Evolutionary conservation across 2,113 vertebrate species (phyloP), one percentile per base, ranked within the genome.

Genomic region (Pseudopipra pipra): DNA sequence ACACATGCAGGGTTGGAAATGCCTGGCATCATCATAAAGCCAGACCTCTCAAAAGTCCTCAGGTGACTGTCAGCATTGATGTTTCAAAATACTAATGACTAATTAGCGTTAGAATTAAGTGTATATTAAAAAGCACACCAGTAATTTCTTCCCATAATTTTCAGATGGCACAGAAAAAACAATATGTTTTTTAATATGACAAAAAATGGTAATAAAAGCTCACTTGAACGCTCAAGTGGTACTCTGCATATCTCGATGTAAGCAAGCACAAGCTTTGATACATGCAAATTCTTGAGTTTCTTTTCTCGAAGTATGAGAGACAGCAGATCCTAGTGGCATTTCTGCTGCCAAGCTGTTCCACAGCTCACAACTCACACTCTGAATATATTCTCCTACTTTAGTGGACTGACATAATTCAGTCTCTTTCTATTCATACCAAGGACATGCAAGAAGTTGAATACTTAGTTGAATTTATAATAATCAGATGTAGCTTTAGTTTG

Each of bases 311-410:
- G 73, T 68, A 74, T 37, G 71, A 90, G 41, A 90, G 70, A 95
- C 49, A 77, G 7, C 71, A 93, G 79, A 91, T 75, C 52, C 15
- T 77, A 25, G 80, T 70, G 77, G 41, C 52, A 78, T 81, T 89
- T 91, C 81, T 72, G 76, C 74, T 56, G 65, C 77, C 68, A 62
- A 91, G 63, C 43, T 93, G 52, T 77, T 96, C 83, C 77, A 94
- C 61, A 77, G 73, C 72, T 86, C 87, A 43, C 39, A 89, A 71
- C 52, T 89, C 89, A 81, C 1, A 6, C 65, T 85, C 85, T 77
- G 93, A 92, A 89, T 92, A 96, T 78, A 75, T 35, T 82, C 52
- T 75, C 58, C 70, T 61, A 44, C 58, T 90, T 90, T 55, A 88
- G 47, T 67, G 83, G 86, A 77, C 89, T 67, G 47, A 87, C 56